These are phyloP conservation scores for Alosa alosa DNA, from an alignment of 2,113 vertebrate genomes.

Conservation along the genomic window DNA sequence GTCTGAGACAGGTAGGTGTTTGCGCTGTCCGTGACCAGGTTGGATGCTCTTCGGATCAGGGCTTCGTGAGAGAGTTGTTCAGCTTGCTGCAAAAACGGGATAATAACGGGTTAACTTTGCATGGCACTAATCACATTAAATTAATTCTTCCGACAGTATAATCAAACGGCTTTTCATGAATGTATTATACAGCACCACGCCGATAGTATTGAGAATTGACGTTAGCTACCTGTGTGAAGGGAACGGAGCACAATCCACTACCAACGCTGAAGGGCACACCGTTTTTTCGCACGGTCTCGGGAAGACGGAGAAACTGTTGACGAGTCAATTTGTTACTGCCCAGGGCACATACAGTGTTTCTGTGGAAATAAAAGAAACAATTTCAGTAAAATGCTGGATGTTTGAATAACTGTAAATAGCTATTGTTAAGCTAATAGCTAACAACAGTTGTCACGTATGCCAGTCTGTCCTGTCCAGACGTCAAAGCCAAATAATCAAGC, in stretches of 20 bases:
- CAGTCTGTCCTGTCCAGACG: background rate
- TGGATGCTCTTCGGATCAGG: constrained; percentile 70
- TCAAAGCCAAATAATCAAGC: background rate
- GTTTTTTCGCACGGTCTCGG: constrained; percentile 31
- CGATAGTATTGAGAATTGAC: no score
- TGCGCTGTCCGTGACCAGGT: constrained; percentile 71
- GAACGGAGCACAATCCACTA: constrained; percentile 63
- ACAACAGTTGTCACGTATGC: no score
- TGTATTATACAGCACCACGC: background rate
- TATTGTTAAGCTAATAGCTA: background rate
- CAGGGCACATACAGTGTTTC: constrained; percentile 41
- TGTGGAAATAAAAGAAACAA: background rate
- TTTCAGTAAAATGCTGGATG: background rate
- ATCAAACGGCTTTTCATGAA: background rate
- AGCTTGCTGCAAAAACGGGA: constrained; percentile 54
- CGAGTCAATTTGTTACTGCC: constrained; percentile 41
- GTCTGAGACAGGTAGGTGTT: constrained; percentile 74
- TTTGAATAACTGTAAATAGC: background rate
- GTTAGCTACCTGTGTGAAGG: constrained; percentile 64
- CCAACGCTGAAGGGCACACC: constrained; percentile 50
- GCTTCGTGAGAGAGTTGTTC: constrained; percentile 71
- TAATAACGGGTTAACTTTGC: background rate
- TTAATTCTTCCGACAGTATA: no score
- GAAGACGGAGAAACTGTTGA: constrained; percentile 42
- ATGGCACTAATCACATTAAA: background rate